phyloP scores from a whole-genome alignment of 2,113 vertebrate genomes.

The Ceuthmochares aereus region DNA sequence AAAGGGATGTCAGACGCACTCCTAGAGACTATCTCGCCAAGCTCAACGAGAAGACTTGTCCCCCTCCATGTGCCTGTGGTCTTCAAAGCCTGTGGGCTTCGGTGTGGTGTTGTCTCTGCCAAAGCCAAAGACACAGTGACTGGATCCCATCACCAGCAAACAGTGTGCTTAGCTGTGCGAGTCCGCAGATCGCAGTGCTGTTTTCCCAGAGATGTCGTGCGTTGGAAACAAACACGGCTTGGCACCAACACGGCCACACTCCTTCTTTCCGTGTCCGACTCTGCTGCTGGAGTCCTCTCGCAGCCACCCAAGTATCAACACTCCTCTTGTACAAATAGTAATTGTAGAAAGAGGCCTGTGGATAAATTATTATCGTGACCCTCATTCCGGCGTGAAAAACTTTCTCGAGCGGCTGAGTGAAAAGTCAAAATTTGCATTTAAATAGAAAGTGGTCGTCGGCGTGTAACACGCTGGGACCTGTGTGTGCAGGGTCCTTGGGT shows the following conservation, averaged over 20 bases:
- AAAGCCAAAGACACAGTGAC: not conserved
- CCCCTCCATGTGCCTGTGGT: rapidly evolving
- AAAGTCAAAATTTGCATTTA: constrained; percentile 87
- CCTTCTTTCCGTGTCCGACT: rapidly evolving
- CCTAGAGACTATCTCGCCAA: rapidly evolving
- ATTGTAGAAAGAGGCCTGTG: constrained; percentile 64
- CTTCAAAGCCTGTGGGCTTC: not conserved
- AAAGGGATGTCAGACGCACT: not conserved
- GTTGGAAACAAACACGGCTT: rapidly evolving
- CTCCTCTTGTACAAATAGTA: constrained; percentile 69
- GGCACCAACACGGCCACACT: rapidly evolving
- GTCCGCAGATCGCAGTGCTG: not conserved
- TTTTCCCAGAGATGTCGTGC: not conserved
- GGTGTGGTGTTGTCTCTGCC: not conserved
- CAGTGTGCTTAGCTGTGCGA: rapidly evolving
- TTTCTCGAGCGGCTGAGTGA: constrained; percentile 72
- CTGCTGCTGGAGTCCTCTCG: not conserved
- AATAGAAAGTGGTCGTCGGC: constrained; percentile 71
- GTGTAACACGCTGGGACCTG: not conserved
- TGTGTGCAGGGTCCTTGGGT: not conserved
- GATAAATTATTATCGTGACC: constrained; percentile 82
- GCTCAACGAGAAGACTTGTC: not conserved
- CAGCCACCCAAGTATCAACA: not conserved
- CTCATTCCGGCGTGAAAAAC: constrained; percentile 72
- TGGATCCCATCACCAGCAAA: not conserved